phyloP scores from a whole-genome alignment of 1,140 invertebrate species.

The honey bee (Apis mellifera) region Amel_HAv3.1 CM009936.2:5883001-5883500 shows the following conservation, averaged over 20 bases:
- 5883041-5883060: constrained; percentile 11
- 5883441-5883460: not conserved
- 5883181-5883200: constrained; percentile 87
- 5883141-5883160: constrained; percentile 91
- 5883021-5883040: not conserved
- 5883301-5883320: too few species aligned
- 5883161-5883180: constrained; percentile 89
- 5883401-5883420: not conserved
- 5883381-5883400: too few species aligned
- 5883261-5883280: too few species aligned
- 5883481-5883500: not conserved
- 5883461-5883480: not conserved
- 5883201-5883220: constrained; percentile 76
- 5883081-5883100: not conserved
- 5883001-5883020: constrained; percentile 32
- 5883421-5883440: not conserved
- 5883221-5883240: not conserved
- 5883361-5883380: too few species aligned
- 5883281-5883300: too few species aligned
- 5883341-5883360: too few species aligned
- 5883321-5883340: too few species aligned
- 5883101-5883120: constrained; percentile 17
- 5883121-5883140: constrained; percentile 87
- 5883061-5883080: constrained; percentile 48
- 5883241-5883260: not conserved